A percentile compares a stretch with the other conserved stretches of the same genome.
Evolutionary conservation across 2,113 vertebrate genomes (phyloP).

Genomic region (Prunella fulvescens): DNA sequence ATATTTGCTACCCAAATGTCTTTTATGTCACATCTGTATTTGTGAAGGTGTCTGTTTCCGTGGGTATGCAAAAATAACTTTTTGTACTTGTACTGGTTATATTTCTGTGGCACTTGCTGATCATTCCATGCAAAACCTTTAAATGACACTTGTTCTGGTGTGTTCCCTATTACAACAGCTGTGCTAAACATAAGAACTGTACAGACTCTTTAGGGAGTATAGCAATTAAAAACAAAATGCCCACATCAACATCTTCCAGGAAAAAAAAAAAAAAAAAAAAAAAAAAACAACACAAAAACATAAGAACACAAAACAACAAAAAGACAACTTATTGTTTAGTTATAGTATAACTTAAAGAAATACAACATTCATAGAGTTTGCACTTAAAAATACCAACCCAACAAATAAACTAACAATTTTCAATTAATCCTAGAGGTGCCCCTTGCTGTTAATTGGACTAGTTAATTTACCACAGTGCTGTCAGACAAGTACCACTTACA

Average conservation of each 20-base stretch:
- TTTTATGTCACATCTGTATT: neutral
- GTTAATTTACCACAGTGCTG: neutral
- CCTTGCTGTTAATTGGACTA: neutral
- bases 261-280: neutral
- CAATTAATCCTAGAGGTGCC: neutral
- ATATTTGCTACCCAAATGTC: neutral
- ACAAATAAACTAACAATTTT: slow-evolving; percentile 3
- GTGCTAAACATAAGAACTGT: neutral
- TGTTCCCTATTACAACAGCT: neutral
- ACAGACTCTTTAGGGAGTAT: neutral
- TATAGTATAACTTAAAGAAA: neutral
- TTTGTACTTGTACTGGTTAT: neutral
- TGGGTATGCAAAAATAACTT: neutral
- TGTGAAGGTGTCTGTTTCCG: neutral
- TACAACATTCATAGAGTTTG: neutral
- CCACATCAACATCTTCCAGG: neutral
- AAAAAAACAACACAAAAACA: neutral
- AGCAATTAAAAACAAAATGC: neutral
- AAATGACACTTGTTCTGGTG: neutral
- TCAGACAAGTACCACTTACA: neutral
- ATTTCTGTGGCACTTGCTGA: neutral
- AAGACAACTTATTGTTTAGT: neutral
- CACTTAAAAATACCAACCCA: neutral
- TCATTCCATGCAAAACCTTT: neutral
- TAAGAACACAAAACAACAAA: neutral